These are phyloP conservation scores for Lytechinus variegatus DNA, from an alignment of 35 echinoderm and acorn worm species.

Conservation along the genomic window DNA sequence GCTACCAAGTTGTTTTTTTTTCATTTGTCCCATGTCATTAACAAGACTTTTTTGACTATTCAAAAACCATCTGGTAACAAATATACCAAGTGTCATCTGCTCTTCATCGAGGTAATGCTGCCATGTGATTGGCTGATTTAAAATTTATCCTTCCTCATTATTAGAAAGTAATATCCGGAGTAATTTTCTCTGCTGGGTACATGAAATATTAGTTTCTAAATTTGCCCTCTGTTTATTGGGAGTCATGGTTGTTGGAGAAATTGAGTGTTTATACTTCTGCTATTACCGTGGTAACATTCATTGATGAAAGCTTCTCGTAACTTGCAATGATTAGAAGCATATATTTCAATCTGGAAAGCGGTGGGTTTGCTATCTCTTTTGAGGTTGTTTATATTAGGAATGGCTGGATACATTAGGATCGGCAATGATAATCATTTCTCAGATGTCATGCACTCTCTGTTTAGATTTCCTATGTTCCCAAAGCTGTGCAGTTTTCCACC, in stretches of 20 bases:
- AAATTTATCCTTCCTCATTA: not conserved
- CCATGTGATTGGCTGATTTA: not conserved
- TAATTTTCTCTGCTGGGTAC: not conserved
- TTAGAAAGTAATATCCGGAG: not conserved
- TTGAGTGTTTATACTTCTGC: not conserved
- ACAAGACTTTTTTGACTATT: not conserved
- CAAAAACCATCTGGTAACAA: not conserved
- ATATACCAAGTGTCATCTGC: not conserved
- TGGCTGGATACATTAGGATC: not conserved
- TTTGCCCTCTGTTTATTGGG: not conserved
- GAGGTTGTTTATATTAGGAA: not conserved
- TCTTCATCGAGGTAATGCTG: not conserved
- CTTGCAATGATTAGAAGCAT: not conserved
- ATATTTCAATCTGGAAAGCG: not conserved
- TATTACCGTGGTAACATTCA: not conserved
- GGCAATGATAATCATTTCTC: not conserved
- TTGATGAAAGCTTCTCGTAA: not conserved
- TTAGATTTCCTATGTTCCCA: not conserved
- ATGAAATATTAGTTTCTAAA: not conserved
- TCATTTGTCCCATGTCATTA: not conserved
- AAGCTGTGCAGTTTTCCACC: not conserved
- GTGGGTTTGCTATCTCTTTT: too few relatives aligned
- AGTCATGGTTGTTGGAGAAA: not conserved
- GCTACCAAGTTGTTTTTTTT: not conserved
- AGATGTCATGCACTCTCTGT: not conserved